Conservation (phyloP, 2,888 invertebrate genomes). For the Cephus nigrinus region DNA sequence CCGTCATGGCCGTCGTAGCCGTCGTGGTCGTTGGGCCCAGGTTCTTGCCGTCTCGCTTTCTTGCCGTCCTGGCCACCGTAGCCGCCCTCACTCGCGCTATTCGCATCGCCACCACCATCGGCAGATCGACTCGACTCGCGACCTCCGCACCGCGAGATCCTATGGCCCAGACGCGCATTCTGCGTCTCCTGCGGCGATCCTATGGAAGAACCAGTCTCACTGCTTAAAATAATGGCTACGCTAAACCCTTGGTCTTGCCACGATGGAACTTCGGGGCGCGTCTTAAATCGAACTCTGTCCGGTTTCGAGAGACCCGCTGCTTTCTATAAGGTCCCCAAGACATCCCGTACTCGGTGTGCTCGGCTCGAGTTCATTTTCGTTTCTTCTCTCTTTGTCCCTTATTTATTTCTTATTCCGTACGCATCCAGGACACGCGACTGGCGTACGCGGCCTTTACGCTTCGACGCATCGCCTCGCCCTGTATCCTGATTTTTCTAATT, state of each 20-base stretch:
- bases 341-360: neutral
- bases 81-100: slow-evolving; percentile 1
- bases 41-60: neutral
- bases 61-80: neutral
- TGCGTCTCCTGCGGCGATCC: slow-evolving; percentile 37
- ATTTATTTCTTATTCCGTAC: neutral
- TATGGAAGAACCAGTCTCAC: slow-evolving; percentile 39
- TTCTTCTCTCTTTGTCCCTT: neutral
- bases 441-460: neutral
- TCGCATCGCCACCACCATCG: neutral
- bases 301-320: neutral
- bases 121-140: slow-evolving; percentile 15
- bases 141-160: slow-evolving; percentile 3
- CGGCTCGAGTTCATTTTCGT: neutral
- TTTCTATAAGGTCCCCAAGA: neutral
- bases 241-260: slow-evolving; percentile 29
- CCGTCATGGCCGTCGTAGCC: slow-evolving; percentile 3
- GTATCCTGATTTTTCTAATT: neutral
- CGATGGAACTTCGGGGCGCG: slow-evolving; percentile 28
- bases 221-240: slow-evolving; percentile 37
- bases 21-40: neutral
- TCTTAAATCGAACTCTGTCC: slow-evolving; percentile 7
- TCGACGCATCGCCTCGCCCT: neutral
- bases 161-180: slow-evolving; percentile 25
- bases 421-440: neutral